Conservation (phyloP, 2,797 vertebrate genomes). For the Ctenosaura bakeri region DNA sequence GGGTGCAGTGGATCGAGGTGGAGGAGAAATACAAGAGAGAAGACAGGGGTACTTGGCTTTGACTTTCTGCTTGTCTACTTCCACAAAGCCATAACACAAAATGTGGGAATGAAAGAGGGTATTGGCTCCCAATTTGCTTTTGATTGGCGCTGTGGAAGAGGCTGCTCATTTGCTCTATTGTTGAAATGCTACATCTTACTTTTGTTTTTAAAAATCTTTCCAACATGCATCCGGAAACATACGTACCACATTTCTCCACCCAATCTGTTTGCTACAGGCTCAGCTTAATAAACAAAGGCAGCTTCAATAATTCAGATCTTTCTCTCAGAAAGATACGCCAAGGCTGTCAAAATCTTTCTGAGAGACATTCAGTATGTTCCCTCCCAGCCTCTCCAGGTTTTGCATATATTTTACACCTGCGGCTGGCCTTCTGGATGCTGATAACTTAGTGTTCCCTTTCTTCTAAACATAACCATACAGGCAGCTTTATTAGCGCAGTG, state of each 20-base stretch:
- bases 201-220: neutral
- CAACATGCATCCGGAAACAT: conserved; percentile 35
- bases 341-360: conserved; percentile 84
- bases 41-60: too few species aligned
- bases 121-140: too few species aligned
- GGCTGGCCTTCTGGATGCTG: conserved; percentile 59
- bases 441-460: conserved; percentile 43
- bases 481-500: conserved; percentile 75
- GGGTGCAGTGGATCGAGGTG: too few species aligned
- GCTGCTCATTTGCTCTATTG: too few species aligned
- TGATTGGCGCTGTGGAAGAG: too few species aligned
- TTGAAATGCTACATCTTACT: neutral
- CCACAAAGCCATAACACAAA: too few species aligned
- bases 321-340: conserved; percentile 78
- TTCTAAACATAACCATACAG: conserved; percentile 69
- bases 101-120: too few species aligned
- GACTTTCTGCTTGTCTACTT: too few species aligned
- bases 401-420: conserved; percentile 78
- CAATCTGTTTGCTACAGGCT: conserved; percentile 67
- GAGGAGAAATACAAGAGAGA: too few species aligned
- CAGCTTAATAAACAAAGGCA: conserved; percentile 85
- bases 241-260: conserved; percentile 34
- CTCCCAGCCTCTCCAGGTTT: conserved; percentile 75
- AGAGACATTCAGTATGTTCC: conserved; percentile 76
- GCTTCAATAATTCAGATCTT: conserved; percentile 81